Base-by-base conservation (phyloP, 2,797 vertebrate genomes). In the Xenentodon cancila region DNA sequence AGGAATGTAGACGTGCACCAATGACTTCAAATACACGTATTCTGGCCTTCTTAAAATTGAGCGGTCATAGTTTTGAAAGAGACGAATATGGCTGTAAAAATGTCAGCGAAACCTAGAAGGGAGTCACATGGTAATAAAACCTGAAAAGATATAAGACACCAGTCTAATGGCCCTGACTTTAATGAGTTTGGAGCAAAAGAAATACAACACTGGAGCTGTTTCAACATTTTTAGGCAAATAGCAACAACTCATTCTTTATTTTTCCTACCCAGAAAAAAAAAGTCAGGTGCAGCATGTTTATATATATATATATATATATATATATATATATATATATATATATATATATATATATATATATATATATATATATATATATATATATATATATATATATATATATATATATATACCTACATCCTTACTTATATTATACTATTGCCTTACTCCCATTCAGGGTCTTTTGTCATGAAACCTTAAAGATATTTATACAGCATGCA, bases 401-500 rank as follows among this genome's bases (percentile, higher is more conserved):
- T n/a, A n/a, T n/a, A n/a, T n/a, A n/a, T n/a, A n/a, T n/a, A n/a
- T 82, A 87, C 79, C 70, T 54, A 73, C 86, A 75, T 62, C 75
- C 80, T 51, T 20, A 58, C 19, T 82, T 76, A 86, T 86, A 87
- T 86, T 70, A 63, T 67, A 54, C 80, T 84, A 75, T 83, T 85
- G 81, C 84, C 63, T 84, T 79, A 51, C 76, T 84, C 85, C 66
- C 77, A 18, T 71, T 77, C 77, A 60, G 44, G 25, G 15, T 43
- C 81, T 65, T 81, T 93, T 94, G 61, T 91, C 64, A 92, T 93
- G 92, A 62, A 85, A 93, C 92, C 73, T 64, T 3, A 57, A 56
- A 53, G 56, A 71, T 85, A 84, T 88, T 85, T 85, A 91, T 89
- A 84, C 84, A 83, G 79, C 83, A 66, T 1, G 70, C 78, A 84